phyloP scores from a whole-genome alignment of 1,140 invertebrate genomes.

The Diorhabda carinulata region DNA sequence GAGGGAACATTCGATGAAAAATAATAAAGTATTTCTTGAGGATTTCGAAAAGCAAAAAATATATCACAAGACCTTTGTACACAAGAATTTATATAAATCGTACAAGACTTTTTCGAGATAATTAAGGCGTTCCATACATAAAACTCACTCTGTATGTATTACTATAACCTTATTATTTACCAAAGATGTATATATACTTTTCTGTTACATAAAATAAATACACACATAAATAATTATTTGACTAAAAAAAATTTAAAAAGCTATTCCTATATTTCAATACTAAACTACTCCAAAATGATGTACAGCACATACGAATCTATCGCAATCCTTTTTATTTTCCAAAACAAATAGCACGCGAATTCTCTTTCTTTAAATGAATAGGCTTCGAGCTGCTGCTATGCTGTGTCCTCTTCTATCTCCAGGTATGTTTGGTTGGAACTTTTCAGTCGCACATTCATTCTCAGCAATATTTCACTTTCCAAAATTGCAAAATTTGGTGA shows the following conservation, averaged over 20 bases:
- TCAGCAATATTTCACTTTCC: slow-evolving; percentile 12
- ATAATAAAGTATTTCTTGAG: background rate
- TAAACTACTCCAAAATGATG: background rate
- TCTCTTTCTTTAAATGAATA: slow-evolving; percentile 1
- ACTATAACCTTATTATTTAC: background rate
- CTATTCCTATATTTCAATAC: background rate
- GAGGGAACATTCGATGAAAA: too few relatives aligned
- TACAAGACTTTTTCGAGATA: too few relatives aligned
- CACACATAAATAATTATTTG: background rate
- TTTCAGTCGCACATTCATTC: slow-evolving; percentile 8
- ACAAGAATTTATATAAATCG: too few relatives aligned
- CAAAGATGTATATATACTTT: slow-evolving; percentile 5
- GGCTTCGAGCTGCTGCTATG: background rate
- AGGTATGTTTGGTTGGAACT: slow-evolving; percentile 9
- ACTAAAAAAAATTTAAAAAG: background rate
- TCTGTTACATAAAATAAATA: background rate
- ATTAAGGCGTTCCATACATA: too few relatives aligned
- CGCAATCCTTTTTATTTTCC: background rate
- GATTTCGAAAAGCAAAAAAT: too few relatives aligned
- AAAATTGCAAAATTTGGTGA: background rate
- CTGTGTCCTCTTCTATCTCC: slow-evolving; percentile 13
- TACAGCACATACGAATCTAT: background rate
- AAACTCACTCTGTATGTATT: too few relatives aligned
- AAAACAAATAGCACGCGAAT: slow-evolving; percentile 8
- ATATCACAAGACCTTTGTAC: too few relatives aligned